These are phyloP conservation scores for Contarinia nasturtii DNA, from an alignment of 1,140 invertebrate genomes.

Conservation along the genomic window DNA sequence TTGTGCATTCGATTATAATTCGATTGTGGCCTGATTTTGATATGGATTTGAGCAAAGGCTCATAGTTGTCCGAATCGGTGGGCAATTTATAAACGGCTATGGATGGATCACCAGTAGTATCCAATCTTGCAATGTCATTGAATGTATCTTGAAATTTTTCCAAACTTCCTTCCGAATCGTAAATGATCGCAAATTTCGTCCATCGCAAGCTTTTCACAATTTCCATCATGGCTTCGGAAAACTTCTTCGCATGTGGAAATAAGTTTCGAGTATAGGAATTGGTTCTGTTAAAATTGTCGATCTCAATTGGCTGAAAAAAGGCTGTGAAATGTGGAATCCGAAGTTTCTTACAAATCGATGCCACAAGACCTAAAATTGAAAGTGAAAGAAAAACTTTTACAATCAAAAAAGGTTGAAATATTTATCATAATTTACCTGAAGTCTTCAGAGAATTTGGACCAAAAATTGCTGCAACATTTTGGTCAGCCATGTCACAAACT, in stretches of 20 bases:
- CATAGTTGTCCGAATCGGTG: conserved; percentile 36
- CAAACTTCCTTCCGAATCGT: conserved; percentile 46
- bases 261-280: conserved; percentile 38
- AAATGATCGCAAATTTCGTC: conserved; percentile 61
- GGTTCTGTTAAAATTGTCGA: conserved; percentile 19
- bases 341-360: conserved; percentile 46
- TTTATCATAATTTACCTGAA: no score
- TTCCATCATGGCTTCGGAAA: conserved; percentile 51
- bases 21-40: conserved; percentile 44
- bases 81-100: conserved; percentile 35
- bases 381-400: no score
- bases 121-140: conserved; percentile 60
- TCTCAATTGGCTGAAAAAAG: conserved; percentile 36
- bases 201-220: conserved; percentile 54
- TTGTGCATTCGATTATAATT: conserved; percentile 60
- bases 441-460: conserved; percentile 43
- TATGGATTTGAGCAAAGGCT: conserved; percentile 59
- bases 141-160: conserved; percentile 17
- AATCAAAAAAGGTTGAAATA: no score
- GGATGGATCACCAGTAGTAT: conserved; percentile 28
- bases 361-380: conserved; percentile 31
- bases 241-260: conserved; percentile 46
- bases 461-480: conserved; percentile 59
- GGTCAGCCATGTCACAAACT: conserved; percentile 34
- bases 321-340: conserved; percentile 45